phyloP scores from a whole-genome alignment of 2,797 vertebrate genomes.

The Mallotus villosus region DNA sequence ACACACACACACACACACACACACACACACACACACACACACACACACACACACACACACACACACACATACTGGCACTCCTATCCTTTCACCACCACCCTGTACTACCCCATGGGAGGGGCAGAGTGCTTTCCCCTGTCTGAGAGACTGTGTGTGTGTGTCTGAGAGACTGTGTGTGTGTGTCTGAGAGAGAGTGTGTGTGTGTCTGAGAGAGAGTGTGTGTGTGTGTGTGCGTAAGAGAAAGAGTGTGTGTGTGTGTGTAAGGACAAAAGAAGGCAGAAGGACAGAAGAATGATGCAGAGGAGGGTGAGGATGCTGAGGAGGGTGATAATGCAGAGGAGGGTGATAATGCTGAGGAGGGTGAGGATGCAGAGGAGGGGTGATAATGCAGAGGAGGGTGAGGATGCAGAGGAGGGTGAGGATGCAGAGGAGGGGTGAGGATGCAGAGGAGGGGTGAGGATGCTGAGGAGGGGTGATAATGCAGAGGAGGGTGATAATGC shows the following conservation, averaged over 20 bases:
- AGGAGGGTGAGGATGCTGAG: too few species aligned
- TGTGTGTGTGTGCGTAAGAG: background rate
- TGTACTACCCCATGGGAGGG: slow-evolving; percentile 43
- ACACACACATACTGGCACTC: slow-evolving; percentile 36
- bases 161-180: background rate
- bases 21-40: background rate
- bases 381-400: too few species aligned
- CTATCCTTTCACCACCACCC: slow-evolving; percentile 60
- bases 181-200: background rate
- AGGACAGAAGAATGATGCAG: too few species aligned
- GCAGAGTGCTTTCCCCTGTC: slow-evolving; percentile 71
- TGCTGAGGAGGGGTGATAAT: slow-evolving; percentile 1
- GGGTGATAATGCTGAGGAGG: too few species aligned
- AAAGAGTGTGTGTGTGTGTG: background rate
- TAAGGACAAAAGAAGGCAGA: background rate
- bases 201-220: background rate
- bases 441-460: background rate
- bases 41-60: slow-evolving; percentile 7
- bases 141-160: slow-evolving; percentile 13
- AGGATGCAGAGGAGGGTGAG: too few species aligned
- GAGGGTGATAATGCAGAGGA: too few species aligned
- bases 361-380: too few species aligned
- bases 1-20: slow-evolving; percentile 7
- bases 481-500: background rate
- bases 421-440: too few species aligned